Conservation (phyloP, 2,113 vertebrate genomes). For the Phainopepla nitens region DNA sequence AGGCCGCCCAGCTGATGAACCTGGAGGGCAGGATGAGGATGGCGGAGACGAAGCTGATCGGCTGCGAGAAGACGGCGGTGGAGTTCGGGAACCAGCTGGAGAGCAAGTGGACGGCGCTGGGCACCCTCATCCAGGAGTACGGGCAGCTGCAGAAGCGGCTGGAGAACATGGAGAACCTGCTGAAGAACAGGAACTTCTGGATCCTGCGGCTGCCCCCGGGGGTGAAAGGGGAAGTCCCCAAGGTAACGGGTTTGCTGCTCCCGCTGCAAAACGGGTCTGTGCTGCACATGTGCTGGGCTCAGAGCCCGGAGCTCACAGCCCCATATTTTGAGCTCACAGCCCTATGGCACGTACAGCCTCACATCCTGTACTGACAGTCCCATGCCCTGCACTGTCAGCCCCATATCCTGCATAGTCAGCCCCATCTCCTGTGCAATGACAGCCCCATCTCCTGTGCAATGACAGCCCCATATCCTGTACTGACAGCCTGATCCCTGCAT, state of each 20-base stretch:
- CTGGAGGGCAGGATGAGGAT: slow-evolving; percentile 73
- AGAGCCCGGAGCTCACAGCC: background rate
- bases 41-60: slow-evolving; percentile 72
- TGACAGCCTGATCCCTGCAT: background rate
- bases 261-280: fast-evolving
- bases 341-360: background rate
- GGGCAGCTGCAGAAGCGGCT: slow-evolving; percentile 73
- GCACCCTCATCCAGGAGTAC: slow-evolving; percentile 76
- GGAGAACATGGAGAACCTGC: slow-evolving; percentile 75
- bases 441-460: background rate
- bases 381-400: background rate
- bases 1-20: slow-evolving; percentile 72
- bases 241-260: slow-evolving; percentile 36
- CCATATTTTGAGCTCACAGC: background rate
- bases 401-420: no score
- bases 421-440: background rate
- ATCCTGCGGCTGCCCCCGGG: slow-evolving; percentile 71
- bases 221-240: slow-evolving; percentile 68
- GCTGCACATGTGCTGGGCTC: fast-evolving
- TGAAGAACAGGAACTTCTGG: slow-evolving; percentile 77
- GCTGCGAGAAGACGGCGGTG: slow-evolving; percentile 72
- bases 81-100: slow-evolving; percentile 76
- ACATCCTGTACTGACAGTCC: background rate
- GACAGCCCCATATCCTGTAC: background rate
- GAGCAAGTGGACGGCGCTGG: slow-evolving; percentile 76